Base-by-base conservation (phyloP, 1,140 invertebrate species). In the Colletes latitarsis region DNA sequence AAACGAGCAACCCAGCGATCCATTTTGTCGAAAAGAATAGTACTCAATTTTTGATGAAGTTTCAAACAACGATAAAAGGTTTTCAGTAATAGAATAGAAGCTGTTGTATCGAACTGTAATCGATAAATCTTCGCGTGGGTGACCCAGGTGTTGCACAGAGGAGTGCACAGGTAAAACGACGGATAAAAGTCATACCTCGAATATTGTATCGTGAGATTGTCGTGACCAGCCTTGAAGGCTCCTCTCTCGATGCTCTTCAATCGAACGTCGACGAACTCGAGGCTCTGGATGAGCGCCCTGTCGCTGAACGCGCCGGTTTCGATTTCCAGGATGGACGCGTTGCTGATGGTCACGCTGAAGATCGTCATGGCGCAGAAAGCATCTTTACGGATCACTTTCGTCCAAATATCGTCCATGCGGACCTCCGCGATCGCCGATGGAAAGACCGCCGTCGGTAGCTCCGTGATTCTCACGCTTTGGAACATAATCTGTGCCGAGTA, bases 351-450 rank as follows among this genome's bases (percentile, higher is more conserved):
- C 4, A 97, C 94, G 62, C 93, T 93, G 79, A 94, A 94, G 69
- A 96, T 95, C 46, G 94, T 94, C 77, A 95, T 94, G 0, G 96
- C 95, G 57, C 94, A 94, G 87, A 97, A 96, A 2, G 96, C 96
- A 9, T 95, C 93, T 52, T 93, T 90, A 3, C 93, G 92, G 19
- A 97, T 94, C 3, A 90, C 91, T 39, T 92, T 90, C 3, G 96
- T 94, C 80, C 92, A 91, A 17, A 95, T 94, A 74, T 94, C 92
- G 53, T 94, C 92, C 89, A 97, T 94, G 15, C 91, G 91, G 57
- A 97, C 93, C 66, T 95, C 94, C 0, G 95, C 94, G 9, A 95
- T 93, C 3, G 94, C 94, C 3, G 96, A 96, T 46, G 95, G 94
- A 83, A 97, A 97, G 0, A 95, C 94, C 69, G 93, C 93, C 14